Conservation (phyloP, 92 coral and sea anemone species). For the Epizoanthus scotinus region DNA sequence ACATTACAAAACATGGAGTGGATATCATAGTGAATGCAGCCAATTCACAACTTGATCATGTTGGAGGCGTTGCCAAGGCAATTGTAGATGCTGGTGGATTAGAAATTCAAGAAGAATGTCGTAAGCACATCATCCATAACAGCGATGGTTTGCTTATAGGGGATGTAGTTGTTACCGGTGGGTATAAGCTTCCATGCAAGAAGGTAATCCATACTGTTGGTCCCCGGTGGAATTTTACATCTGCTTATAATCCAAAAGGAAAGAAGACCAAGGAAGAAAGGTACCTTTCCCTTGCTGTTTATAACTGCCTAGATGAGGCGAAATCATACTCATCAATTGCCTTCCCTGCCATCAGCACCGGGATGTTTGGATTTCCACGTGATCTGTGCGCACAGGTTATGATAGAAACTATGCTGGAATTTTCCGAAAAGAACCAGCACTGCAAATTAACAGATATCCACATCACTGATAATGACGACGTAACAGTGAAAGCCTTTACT, state of each 20-base stretch:
- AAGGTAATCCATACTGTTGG: constrained; percentile 5
- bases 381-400: constrained; percentile 44
- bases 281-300: constrained; percentile 23
- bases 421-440: constrained; percentile 32
- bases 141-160: constrained; percentile 52
- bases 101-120: constrained; percentile 65
- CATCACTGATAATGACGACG: constrained; percentile 54
- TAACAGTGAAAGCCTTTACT: constrained; percentile 44
- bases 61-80: constrained; percentile 74
- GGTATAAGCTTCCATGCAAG: constrained; percentile 63
- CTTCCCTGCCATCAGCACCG: constrained; percentile 58
- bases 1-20: constrained; percentile 61
- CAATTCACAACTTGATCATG: constrained; percentile 54
- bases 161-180: constrained; percentile 54
- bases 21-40: constrained; percentile 87
- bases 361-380: constrained; percentile 48
- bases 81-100: constrained; percentile 67
- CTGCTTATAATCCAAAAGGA: background rate
- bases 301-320: constrained; percentile 29
- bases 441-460: constrained; percentile 66
- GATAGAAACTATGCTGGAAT: constrained; percentile 43
- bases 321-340: constrained; percentile 42
- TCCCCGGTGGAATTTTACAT: background rate
- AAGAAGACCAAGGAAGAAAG: constrained; percentile 17
- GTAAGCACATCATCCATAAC: constrained; percentile 18